Conservation (phyloP, 2,113 vertebrate genomes). For the Gymnocephalus cernua region DNA sequence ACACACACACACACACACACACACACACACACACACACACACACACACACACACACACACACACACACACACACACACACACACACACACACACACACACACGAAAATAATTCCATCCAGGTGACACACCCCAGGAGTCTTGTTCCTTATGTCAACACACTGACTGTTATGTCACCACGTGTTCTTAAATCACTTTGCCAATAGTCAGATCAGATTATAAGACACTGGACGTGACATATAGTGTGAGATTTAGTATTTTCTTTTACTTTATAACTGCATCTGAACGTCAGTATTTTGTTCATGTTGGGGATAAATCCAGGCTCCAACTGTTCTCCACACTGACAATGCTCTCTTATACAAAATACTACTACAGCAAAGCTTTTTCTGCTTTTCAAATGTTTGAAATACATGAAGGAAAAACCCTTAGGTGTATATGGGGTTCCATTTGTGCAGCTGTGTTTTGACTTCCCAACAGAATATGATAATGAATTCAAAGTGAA, state of each 20-base stretch:
- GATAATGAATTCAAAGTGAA: background rate
- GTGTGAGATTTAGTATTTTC: background rate
- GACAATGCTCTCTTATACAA: background rate
- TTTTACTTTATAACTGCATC: background rate
- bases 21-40: constrained; percentile 13
- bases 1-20: constrained; percentile 3
- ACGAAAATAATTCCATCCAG: constrained; percentile 50
- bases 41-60: constrained; percentile 18
- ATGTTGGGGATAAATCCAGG: background rate
- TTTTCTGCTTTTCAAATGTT: background rate
- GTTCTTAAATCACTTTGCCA: constrained; percentile 34
- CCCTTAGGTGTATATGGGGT: too few species aligned
- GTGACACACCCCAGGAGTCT: constrained; percentile 69
- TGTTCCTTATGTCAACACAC: constrained; percentile 64
- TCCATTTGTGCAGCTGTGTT: background rate
- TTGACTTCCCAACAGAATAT: background rate
- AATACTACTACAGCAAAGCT: background rate
- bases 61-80: constrained; percentile 29
- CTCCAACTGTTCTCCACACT: background rate
- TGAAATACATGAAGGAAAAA: too few species aligned
- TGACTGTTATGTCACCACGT: constrained; percentile 61
- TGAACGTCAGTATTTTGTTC: background rate
- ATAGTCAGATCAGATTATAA: constrained; percentile 29
- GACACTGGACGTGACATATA: constrained; percentile 11
- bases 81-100: constrained; percentile 20